Evolutionary conservation across 2,888 invertebrate genomes (phyloP).

Genomic region (Drosophila mimetica): DNA sequence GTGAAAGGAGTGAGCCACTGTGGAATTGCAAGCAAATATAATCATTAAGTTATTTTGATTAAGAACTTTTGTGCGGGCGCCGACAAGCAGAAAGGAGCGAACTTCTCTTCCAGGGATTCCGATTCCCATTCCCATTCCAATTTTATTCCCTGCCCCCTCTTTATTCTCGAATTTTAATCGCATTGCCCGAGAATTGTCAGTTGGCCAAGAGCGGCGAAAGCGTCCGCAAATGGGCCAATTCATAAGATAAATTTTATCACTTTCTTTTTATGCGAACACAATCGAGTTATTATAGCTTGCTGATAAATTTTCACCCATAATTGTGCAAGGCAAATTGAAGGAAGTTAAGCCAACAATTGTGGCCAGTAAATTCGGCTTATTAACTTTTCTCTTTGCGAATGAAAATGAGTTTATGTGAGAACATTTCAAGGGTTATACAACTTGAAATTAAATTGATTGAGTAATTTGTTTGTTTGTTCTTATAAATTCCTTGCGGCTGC

Average conservation of each 20-base stretch:
- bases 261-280: slow-evolving; percentile 27
- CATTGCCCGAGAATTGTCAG: slow-evolving; percentile 29
- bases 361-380: neutral
- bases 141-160: no score
- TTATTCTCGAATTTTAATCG: slow-evolving; percentile 41
- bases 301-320: slow-evolving; percentile 7
- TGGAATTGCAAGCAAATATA: slow-evolving; percentile 67
- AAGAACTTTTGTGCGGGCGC: slow-evolving; percentile 71
- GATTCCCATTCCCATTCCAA: no score
- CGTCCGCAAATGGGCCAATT: slow-evolving; percentile 18
- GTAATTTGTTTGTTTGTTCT: neutral
- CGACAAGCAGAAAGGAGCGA: slow-evolving; percentile 16
- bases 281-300: slow-evolving; percentile 29
- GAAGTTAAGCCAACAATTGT: neutral
- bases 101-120: slow-evolving; percentile 22
- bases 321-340: neutral
- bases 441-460: neutral
- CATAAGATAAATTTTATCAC: slow-evolving; percentile 19
- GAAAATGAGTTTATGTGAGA: neutral
- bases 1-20: slow-evolving; percentile 55
- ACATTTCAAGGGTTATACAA: no score
- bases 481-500: neutral
- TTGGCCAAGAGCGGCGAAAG: slow-evolving; percentile 9
- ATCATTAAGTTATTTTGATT: slow-evolving; percentile 80
- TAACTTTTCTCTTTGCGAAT: neutral